Evolutionary conservation across 2,113 vertebrate genomes (phyloP), one percentile per base, ranked within the genome.

Genomic region (Lophochroa leadbeateri): DNA sequence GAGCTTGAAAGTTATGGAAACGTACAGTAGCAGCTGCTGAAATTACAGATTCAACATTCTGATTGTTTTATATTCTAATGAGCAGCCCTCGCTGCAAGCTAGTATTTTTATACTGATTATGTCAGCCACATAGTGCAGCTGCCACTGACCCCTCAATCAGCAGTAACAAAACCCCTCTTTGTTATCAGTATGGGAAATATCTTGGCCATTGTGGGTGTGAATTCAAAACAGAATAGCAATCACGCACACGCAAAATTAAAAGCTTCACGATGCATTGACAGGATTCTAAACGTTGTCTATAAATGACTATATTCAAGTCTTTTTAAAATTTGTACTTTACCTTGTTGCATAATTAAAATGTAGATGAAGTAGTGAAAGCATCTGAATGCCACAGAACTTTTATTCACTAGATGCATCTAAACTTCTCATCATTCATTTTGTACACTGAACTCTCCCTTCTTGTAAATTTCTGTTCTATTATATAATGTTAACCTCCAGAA

Each of bases 161-260:
- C 87, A 65, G n/a, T 74, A 96, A 97, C 96, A 97, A 97, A 97
- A 95, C 16, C 74, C 44, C 79, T 93, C 95, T 97, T 98, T 98
- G 97, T 98, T 94, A 72, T 64, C 87, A 63, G 71, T 85, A 91
- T 97, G 95, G 96, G 97, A 97, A 97, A 97, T 90, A 70, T 69
- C 84, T 83, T 92, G 88, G 85, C 92, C 87, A 60, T 95, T 94
- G 91, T 88, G 96, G 91, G 88, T 87, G 78, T 96, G 84, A 97
- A 93, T 95, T 94, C 93, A 91, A 94, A 97, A 86, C 96, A 92
- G 89, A 67, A 92, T 18, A 90, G 78, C 82, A 86, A 24, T 90
- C 84, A 15, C 86, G 91, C 90, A 74, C 82, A 70, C 86, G 72
- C 67, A 83, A 89, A 88, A 94, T 82, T 50, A 77, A 90, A 90